Evolutionary conservation across 1,140 invertebrate genomes (phyloP).

Genomic region (Arion vulgaris): DNA sequence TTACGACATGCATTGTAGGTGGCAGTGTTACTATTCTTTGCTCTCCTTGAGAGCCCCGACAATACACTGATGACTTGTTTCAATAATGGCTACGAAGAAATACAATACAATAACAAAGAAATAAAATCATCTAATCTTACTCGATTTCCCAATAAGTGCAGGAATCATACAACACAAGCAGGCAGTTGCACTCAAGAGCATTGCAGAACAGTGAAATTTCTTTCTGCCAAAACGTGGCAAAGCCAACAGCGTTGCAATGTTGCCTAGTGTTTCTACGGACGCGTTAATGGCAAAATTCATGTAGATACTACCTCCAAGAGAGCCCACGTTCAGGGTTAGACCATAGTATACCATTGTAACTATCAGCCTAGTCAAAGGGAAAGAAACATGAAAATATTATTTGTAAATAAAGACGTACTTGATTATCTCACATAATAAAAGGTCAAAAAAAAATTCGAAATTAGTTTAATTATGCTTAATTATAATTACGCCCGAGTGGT

Average conservation of each 20-base stretch:
- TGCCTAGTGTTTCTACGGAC: constrained; percentile 83
- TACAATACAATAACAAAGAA: no score
- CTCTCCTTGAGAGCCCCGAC: no score
- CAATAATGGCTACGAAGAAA: no score
- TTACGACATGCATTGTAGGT: no score
- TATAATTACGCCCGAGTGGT: no score
- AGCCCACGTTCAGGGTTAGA: constrained; percentile 75
- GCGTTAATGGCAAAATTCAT: constrained; percentile 72
- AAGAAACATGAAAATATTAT: neutral
- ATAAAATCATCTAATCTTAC: constrained; percentile 25
- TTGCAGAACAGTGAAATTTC: constrained; percentile 44
- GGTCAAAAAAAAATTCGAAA: no score
- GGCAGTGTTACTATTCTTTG: no score
- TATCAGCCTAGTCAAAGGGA: constrained; percentile 76
- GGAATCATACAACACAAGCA: constrained; percentile 53
- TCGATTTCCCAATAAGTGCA: constrained; percentile 1
- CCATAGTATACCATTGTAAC: constrained; percentile 77
- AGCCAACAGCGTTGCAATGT: constrained; percentile 76
- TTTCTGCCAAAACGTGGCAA: constrained; percentile 54
- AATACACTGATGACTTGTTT: no score
- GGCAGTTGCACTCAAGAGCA: constrained; percentile 55
- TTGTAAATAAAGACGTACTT: no score
- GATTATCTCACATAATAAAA: no score
- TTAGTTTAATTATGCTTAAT: no score
- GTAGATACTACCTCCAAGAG: constrained; percentile 61